phyloP scores from a whole-genome alignment of 1,140 invertebrate genomes.

The Gonatopus flavifemur region DNA sequence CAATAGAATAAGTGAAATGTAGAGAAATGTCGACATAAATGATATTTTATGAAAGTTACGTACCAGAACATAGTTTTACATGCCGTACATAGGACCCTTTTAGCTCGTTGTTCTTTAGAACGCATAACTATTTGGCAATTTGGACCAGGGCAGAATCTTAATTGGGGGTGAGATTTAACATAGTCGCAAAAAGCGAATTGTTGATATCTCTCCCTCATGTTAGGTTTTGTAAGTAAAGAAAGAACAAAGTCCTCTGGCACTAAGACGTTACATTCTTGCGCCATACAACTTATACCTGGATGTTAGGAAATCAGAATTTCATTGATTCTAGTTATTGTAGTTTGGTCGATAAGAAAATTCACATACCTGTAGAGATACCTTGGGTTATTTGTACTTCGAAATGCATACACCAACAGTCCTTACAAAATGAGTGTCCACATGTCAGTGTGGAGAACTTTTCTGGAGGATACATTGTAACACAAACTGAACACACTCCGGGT shows the following conservation, averaged over 20 bases:
- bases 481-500: conserved; percentile 63
- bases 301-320: conserved; percentile 14
- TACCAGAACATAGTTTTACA: conserved; percentile 85
- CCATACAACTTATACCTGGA: conserved; percentile 96
- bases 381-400: conserved; percentile 95
- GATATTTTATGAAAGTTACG: conserved; percentile 39
- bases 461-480: conserved; percentile 56
- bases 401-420: conserved; percentile 92
- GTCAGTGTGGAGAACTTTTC: conserved; percentile 77
- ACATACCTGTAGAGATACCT: conserved; percentile 72
- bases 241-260: conserved; percentile 96
- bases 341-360: background rate
- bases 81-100: conserved; percentile 74
- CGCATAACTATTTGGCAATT: conserved; percentile 89
- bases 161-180: conserved; percentile 87
- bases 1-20: no score
- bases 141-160: conserved; percentile 93
- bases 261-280: conserved; percentile 85
- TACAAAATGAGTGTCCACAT: conserved; percentile 92
- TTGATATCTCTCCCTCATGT: conserved; percentile 88
- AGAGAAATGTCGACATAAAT: background rate
- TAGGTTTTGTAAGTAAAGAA: conserved; percentile 75
- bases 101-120: conserved; percentile 76
- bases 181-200: conserved; percentile 95
- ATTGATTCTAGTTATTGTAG: background rate